phyloP scores from a whole-genome alignment of 30 jellyfish, hydroid and myxozoan genomes.

The Aurelia aurita region DNA sequence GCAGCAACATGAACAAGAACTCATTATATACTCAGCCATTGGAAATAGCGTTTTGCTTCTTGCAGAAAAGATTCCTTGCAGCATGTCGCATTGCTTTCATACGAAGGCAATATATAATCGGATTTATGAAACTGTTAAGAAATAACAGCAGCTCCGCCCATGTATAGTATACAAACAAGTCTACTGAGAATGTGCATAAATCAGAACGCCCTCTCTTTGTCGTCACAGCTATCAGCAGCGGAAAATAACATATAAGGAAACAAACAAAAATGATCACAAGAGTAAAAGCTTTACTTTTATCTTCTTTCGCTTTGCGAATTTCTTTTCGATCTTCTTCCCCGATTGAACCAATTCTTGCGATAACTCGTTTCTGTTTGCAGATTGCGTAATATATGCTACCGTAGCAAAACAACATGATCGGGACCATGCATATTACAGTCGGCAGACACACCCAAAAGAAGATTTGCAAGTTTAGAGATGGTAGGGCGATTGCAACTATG shows the following conservation, averaged over 20 bases:
- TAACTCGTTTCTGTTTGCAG: neutral
- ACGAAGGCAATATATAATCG: neutral
- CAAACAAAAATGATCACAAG: neutral
- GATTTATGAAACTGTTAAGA: slow-evolving; percentile 5
- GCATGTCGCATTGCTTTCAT: slow-evolving; percentile 6
- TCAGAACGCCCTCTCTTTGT: neutral
- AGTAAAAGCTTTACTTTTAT: neutral
- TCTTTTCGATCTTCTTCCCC: neutral
- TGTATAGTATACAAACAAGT: neutral
- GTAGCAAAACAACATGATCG: neutral
- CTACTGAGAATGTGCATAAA: neutral
- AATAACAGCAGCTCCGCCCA: neutral
- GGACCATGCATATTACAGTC: neutral
- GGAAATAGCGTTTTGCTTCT: too few species aligned
- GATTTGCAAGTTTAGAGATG: too few species aligned
- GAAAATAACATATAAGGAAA: neutral
- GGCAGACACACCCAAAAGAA: neutral
- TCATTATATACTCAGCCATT: too few species aligned
- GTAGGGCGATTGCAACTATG: neutral
- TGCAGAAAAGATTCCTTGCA: neutral
- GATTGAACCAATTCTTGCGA: neutral
- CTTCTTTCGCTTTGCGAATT: neutral
- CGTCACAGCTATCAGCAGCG: neutral
- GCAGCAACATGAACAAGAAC: too few species aligned
- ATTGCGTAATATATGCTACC: neutral